Percentiles rank a stretch among this genome's conserved stretches.
Evolutionary conservation across 2,113 vertebrate species (phyloP).

Genomic region (Salvator merianae): DNA sequence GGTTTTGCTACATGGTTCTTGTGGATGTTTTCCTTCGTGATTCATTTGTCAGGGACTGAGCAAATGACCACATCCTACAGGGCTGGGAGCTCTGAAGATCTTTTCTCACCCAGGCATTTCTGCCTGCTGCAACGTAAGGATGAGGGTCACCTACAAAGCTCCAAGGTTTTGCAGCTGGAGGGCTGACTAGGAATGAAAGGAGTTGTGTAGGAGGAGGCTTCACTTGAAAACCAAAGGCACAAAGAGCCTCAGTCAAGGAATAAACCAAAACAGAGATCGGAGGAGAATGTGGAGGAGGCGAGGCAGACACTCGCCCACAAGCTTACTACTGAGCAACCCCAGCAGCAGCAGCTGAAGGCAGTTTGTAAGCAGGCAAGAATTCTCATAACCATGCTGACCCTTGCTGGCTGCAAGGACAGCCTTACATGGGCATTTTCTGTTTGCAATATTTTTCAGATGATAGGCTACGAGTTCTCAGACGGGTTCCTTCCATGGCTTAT

Average conservation of each 20-base stretch:
- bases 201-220: not conserved
- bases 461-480: not conserved
- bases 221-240: not conserved
- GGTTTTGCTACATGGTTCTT: not conserved
- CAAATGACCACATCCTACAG: not conserved
- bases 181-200: constrained; percentile 37
- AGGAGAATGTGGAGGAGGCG: not conserved
- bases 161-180: not conserved
- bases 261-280: not conserved
- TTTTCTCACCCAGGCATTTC: not conserved
- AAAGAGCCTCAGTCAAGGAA: not conserved
- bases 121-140: not conserved
- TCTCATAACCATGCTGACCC: constrained; percentile 42
- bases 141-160: not conserved
- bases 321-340: not conserved
- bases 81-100: not conserved
- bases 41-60: not conserved
- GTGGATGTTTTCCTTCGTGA: not conserved
- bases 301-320: not conserved
- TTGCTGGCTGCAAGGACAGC: constrained; percentile 22
- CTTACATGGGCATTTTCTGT: constrained; percentile 55
- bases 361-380: constrained; percentile 20
- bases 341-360: not conserved
- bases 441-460: constrained; percentile 30
- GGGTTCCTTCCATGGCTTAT: not conserved